Evolutionary conservation across 2,113 vertebrate genomes (phyloP).

Genomic region (Toxostoma redivivum): DNA sequence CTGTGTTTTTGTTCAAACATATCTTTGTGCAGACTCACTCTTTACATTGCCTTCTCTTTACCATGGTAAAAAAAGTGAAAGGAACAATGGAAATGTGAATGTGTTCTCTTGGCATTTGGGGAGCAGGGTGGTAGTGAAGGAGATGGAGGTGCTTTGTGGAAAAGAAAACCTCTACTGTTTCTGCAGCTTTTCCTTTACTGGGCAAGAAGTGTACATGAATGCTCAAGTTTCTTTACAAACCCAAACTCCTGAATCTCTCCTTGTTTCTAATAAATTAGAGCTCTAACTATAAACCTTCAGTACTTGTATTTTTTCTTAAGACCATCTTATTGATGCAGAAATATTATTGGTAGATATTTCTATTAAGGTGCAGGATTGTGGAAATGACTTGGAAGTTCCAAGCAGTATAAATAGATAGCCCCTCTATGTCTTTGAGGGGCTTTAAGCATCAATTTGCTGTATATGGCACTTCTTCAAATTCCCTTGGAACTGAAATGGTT

Average conservation of each 20-base stretch:
- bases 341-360: background rate
- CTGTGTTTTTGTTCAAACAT: background rate
- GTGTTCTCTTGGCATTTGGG: background rate
- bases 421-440: background rate
- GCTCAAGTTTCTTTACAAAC: background rate
- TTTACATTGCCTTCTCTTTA: background rate
- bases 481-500: background rate
- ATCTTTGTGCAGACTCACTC: background rate
- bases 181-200: background rate
- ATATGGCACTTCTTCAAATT: background rate
- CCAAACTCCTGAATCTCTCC: fast-evolving
- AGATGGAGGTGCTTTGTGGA: background rate
- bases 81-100: background rate
- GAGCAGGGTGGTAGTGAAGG: background rate
- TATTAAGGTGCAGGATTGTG: background rate
- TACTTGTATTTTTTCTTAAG: background rate
- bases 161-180: background rate
- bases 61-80: background rate
- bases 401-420: background rate
- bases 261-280: background rate
- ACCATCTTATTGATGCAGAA: background rate
- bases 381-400: background rate
- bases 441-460: background rate
- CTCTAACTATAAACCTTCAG: background rate
- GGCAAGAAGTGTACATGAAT: background rate